These are phyloP conservation scores for Sinohyriopsis cumingii DNA, from an alignment of 2,888 invertebrate species.

Conservation along the genomic window DNA sequence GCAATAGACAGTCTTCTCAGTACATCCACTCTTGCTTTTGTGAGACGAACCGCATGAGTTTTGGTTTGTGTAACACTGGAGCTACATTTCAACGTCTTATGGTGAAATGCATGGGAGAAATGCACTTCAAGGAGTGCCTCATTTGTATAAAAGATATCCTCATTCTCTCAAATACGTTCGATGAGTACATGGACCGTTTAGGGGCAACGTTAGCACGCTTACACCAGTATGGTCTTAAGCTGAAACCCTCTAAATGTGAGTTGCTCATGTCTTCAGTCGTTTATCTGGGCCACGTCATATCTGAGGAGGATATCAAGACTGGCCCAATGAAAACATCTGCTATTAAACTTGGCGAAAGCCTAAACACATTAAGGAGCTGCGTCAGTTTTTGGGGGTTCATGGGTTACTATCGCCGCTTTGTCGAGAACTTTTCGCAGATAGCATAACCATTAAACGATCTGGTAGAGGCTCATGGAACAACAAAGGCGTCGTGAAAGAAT, in stretches of 20 bases:
- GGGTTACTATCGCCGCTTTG: constrained; percentile 3
- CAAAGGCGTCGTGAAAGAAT: not conserved
- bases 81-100: constrained; percentile 9
- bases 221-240: constrained; percentile 9
- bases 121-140: constrained; percentile 7
- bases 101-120: constrained; percentile 5
- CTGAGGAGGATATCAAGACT: constrained; percentile 8
- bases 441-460: constrained; percentile 1
- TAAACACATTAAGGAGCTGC: constrained; percentile 1
- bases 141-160: constrained; percentile 12
- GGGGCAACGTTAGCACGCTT: constrained; percentile 5
- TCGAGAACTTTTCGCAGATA: not conserved
- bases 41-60: constrained; percentile 6
- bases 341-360: constrained; percentile 1
- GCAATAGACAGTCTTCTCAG: constrained; percentile 2
- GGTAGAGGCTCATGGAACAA: not conserved
- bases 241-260: constrained; percentile 12
- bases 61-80: constrained; percentile 2
- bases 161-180: constrained; percentile 9
- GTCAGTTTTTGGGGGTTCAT: constrained; percentile 1
- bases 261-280: constrained; percentile 5
- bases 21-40: constrained; percentile 7
- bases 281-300: constrained; percentile 12
- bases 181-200: constrained; percentile 1
- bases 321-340: constrained; percentile 7